These are phyloP conservation scores for Pollenia angustigena DNA, from an alignment of 2,888 invertebrate genomes.

Conservation along the genomic window DNA sequence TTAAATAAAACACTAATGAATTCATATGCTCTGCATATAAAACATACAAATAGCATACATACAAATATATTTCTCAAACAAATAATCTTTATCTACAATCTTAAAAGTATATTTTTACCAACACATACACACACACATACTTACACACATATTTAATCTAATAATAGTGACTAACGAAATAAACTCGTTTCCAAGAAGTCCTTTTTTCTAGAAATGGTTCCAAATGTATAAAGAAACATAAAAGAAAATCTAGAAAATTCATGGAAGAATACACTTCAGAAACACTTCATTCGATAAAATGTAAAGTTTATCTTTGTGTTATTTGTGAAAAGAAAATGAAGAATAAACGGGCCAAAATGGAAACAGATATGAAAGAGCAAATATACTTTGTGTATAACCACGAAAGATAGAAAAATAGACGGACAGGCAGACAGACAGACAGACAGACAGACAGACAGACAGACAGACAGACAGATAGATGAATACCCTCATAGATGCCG, in stretches of 20 bases:
- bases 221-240: background rate
- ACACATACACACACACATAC: background rate
- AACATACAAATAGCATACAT: no score
- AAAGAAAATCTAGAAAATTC: slow-evolving; percentile 18
- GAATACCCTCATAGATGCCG: no score
- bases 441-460: background rate
- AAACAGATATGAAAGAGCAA: slow-evolving; percentile 2
- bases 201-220: background rate
- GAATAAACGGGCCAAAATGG: background rate
- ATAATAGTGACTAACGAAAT: slow-evolving; percentile 10
- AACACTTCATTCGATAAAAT: slow-evolving; percentile 31
- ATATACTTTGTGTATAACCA: slow-evolving; percentile 38
- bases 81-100: background rate
- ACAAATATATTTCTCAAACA: no score
- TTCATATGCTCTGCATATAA: background rate
- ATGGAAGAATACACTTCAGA: slow-evolving; percentile 38
- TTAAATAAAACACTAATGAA: slow-evolving; percentile 5
- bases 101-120: background rate
- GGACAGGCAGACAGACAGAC: no score
- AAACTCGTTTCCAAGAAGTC: slow-evolving; percentile 25
- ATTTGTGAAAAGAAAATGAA: slow-evolving; percentile 1
- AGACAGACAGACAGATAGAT: background rate
- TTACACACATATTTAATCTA: background rate
- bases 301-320: slow-evolving; percentile 35
- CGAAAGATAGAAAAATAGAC: slow-evolving; percentile 8